Conservation (phyloP, 2,888 invertebrate species). For the Gibbula magus region DNA sequence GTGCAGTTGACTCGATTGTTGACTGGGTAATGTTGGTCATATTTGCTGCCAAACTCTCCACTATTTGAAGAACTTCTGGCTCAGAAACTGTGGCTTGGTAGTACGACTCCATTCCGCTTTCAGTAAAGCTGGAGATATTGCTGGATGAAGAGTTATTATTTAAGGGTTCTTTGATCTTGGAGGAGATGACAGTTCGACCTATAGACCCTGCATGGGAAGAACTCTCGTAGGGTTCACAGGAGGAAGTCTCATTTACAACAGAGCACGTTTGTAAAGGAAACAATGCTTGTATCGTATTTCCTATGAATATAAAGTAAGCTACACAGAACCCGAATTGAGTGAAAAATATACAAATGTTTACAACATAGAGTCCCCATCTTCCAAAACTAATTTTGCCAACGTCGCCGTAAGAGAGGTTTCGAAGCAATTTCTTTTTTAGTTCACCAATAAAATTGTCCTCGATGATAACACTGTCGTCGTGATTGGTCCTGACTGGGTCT, state of each 20-base stretch:
- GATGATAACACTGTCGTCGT: neutral
- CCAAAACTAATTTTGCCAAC: slow-evolving; percentile 67
- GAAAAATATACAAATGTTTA: slow-evolving; percentile 65
- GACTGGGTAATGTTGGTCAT: neutral
- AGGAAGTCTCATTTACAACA: neutral
- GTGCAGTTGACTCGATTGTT: slow-evolving; percentile 42
- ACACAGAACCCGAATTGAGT: slow-evolving; percentile 73
- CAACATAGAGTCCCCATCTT: slow-evolving; percentile 59
- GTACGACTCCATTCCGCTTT: neutral
- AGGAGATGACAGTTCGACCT: no score
- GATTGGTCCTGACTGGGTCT: neutral
- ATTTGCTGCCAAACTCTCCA: neutral
- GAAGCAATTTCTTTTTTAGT: slow-evolving; percentile 31
- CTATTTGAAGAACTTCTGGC: no score
- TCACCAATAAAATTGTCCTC: neutral
- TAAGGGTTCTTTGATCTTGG: no score
- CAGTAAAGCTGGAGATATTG: neutral
- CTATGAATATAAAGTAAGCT: slow-evolving; percentile 71
- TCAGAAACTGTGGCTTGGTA: no score
- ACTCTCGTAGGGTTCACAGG: no score
- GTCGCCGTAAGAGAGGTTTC: slow-evolving; percentile 68
- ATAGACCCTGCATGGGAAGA: no score
- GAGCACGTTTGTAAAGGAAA: slow-evolving; percentile 60
- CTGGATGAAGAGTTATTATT: no score
- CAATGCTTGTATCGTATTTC: slow-evolving; percentile 66